Evolutionary conservation across 2,797 vertebrate species (phyloP).

Genomic region (Acanthurus leucopareius): DNA sequence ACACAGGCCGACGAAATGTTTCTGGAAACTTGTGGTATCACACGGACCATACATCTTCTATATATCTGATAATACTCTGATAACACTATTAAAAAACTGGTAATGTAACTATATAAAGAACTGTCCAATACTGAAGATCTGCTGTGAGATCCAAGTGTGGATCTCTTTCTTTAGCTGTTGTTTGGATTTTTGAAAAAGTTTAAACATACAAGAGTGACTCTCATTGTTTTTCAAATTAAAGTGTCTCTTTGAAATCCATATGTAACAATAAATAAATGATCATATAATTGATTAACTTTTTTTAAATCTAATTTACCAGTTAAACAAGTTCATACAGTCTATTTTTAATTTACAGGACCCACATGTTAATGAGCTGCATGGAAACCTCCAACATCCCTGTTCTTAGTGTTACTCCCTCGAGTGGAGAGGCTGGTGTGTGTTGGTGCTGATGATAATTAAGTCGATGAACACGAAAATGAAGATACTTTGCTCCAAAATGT

Average conservation of each 20-base stretch:
- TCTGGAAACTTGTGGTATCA: neutral
- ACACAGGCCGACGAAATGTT: too few relatives aligned
- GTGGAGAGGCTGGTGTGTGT: conserved; percentile 43
- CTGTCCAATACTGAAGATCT: neutral
- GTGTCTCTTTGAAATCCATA: neutral
- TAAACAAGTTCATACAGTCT: conserved; percentile 4
- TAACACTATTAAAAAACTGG: neutral
- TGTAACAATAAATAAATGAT: conserved; percentile 33
- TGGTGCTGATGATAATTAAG: conserved; percentile 68
- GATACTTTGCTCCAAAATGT: conserved; percentile 46
- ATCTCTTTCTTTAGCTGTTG: neutral
- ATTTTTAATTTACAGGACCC: conserved; percentile 40
- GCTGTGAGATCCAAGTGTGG: neutral
- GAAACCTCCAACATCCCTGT: conserved; percentile 52
- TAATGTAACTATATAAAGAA: neutral
- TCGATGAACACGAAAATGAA: conserved; percentile 68
- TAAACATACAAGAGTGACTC: neutral
- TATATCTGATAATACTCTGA: neutral
- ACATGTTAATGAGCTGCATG: conserved; percentile 56
- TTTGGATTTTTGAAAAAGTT: neutral
- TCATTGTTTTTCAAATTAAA: conserved; percentile 8
- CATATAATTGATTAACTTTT: too few relatives aligned
- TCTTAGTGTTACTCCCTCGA: conserved; percentile 45
- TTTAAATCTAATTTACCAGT: conserved; percentile 26
- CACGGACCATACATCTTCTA: neutral